phyloP scores from a whole-genome alignment of 1,140 invertebrate genomes.

The Mizuhopecten yessoensis region DNA sequence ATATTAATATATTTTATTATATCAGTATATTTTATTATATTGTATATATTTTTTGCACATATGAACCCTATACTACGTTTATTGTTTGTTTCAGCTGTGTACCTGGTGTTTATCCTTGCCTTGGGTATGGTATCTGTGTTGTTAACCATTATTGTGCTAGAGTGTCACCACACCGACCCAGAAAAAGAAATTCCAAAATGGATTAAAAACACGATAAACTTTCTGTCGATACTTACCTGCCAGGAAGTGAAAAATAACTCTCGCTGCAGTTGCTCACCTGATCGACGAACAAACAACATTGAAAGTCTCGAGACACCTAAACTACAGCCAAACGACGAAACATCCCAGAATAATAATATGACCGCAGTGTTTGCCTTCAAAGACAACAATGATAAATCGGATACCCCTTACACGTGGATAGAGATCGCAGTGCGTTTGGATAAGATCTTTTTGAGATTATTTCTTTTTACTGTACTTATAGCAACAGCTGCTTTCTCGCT shows the following conservation, averaged over 20 bases:
- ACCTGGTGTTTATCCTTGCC: constrained; percentile 12
- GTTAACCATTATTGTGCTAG: not conserved
- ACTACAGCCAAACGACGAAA: not conserved
- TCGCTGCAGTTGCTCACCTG: not conserved
- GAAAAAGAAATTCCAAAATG: constrained; percentile 35
- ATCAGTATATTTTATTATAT: too few relatives aligned
- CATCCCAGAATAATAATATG: not conserved
- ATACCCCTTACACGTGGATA: not conserved
- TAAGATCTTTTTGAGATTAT: not conserved
- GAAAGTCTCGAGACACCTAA: not conserved
- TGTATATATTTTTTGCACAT: too few relatives aligned
- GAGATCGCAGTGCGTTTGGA: not conserved
- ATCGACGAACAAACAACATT: not conserved
- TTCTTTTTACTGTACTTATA: not conserved
- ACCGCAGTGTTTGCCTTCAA: not conserved
- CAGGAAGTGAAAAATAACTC: not conserved
- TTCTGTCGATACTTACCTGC: not conserved
- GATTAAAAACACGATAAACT: not conserved
- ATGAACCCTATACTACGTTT: too few relatives aligned
- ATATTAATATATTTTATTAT: too few relatives aligned
- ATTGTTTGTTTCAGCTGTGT: constrained; percentile 48
- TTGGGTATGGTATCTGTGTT: constrained; percentile 11
- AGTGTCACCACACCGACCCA: constrained; percentile 44
- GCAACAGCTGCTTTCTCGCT: not conserved
- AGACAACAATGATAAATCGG: not conserved